Evolutionary conservation across 2,797 vertebrate genomes (phyloP).

Genomic region (Alca torda): DNA sequence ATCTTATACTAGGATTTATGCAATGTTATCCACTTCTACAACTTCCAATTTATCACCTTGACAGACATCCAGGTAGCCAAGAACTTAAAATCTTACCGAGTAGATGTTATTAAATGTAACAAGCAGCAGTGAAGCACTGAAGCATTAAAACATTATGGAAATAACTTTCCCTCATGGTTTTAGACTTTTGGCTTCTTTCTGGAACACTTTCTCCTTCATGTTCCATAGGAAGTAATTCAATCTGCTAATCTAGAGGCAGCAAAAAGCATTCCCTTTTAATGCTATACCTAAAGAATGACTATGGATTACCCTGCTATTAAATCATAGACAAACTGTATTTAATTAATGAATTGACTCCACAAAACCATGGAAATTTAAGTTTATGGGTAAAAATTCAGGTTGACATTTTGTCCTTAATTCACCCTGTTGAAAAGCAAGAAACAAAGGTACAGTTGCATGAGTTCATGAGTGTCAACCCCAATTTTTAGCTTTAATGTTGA

Average conservation of each 20-base stretch:
- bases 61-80: not conserved
- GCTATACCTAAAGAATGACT: not conserved
- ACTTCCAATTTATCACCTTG: not conserved
- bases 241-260: not conserved
- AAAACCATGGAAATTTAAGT: not conserved
- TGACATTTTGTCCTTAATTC: constrained; percentile 5
- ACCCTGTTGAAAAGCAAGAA: constrained; percentile 27
- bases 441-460: constrained; percentile 29
- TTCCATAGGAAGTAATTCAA: not conserved
- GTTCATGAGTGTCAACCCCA: not conserved
- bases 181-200: not conserved
- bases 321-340: not conserved
- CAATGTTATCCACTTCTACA: not conserved
- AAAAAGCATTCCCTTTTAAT: not conserved
- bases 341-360: not conserved
- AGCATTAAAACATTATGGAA: not conserved
- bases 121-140: not conserved
- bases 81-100: not conserved
- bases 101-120: not conserved
- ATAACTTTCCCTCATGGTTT: not conserved
- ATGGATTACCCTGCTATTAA: not conserved
- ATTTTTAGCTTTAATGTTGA: constrained; percentile 32
- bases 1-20: not conserved
- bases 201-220: not conserved
- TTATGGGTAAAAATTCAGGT: constrained; percentile 17